These are phyloP conservation scores for Ophonus ardosiacus DNA, from an alignment of 2,888 invertebrate genomes.

Conservation along the genomic window DNA sequence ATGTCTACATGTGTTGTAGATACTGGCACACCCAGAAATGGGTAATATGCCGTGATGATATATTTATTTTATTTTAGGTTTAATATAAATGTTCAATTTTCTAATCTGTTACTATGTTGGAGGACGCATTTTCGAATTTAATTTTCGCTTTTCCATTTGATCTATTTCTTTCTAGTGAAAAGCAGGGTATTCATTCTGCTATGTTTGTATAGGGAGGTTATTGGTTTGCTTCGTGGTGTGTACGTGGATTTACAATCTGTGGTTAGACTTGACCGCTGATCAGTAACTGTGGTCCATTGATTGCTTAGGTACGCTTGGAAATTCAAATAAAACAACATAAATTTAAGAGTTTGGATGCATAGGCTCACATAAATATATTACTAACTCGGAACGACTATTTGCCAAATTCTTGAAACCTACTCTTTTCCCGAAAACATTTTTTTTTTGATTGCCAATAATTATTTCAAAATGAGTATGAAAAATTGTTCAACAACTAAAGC, in stretches of 20 bases:
- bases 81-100: too few species aligned
- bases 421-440: too few species aligned
- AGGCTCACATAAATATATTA: neutral
- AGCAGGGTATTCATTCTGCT: neutral
- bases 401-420: too few species aligned
- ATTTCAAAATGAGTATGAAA: too few species aligned
- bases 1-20: too few species aligned
- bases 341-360: slow-evolving; percentile 21
- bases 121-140: too few species aligned
- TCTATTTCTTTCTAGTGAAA: neutral
- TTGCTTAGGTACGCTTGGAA: slow-evolving; percentile 8
- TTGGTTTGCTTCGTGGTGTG: neutral
- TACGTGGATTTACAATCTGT: slow-evolving; percentile 12
- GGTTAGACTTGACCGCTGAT: slow-evolving; percentile 32
- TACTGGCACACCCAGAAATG: too few species aligned
- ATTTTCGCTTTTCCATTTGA: neutral
- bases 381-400: neutral
- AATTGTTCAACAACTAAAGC: too few species aligned
- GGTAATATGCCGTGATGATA: too few species aligned
- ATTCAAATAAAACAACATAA: neutral
- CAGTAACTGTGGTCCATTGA: slow-evolving; percentile 10
- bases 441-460: too few species aligned
- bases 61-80: too few species aligned
- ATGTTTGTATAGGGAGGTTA: neutral
- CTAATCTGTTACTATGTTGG: too few species aligned